These are phyloP conservation scores for Zosterops borbonicus DNA, from an alignment of 2,113 vertebrate genomes.

Conservation along the genomic window DNA sequence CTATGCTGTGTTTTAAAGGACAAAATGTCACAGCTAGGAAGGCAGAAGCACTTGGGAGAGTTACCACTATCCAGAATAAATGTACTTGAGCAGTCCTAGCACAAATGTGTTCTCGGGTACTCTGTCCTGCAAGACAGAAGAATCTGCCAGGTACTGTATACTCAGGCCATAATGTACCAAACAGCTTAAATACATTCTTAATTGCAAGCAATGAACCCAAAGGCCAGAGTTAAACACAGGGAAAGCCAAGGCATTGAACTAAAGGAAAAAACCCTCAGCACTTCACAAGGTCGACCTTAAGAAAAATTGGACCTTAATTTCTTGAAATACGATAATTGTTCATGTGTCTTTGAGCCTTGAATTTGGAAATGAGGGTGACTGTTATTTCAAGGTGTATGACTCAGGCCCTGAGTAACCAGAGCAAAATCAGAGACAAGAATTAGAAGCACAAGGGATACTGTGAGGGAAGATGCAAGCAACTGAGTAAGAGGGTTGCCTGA, in stretches of 20 bases:
- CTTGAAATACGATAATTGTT: background rate
- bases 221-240: background rate
- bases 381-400: conserved; percentile 15
- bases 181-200: background rate
- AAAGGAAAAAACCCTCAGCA: background rate
- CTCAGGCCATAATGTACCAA: background rate
- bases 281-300: background rate
- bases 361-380: conserved; percentile 19
- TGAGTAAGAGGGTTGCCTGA: conserved; percentile 18
- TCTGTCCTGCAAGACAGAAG: background rate
- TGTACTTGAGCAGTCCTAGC: background rate
- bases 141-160: background rate
- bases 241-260: background rate
- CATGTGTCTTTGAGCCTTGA: background rate
- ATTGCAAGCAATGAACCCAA: background rate
- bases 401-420: conserved; percentile 19
- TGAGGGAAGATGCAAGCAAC: background rate
- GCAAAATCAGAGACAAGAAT: conserved; percentile 1
- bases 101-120: background rate
- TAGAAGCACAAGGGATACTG: background rate
- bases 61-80: background rate
- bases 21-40: background rate
- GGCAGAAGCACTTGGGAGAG: background rate
- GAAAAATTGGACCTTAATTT: background rate
- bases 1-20: background rate